A percentile compares a stretch with the other conserved stretches of the same genome.
phyloP scores from a whole-genome alignment of 2,797 vertebrate genomes.

The Eulemur coronatus region DNA sequence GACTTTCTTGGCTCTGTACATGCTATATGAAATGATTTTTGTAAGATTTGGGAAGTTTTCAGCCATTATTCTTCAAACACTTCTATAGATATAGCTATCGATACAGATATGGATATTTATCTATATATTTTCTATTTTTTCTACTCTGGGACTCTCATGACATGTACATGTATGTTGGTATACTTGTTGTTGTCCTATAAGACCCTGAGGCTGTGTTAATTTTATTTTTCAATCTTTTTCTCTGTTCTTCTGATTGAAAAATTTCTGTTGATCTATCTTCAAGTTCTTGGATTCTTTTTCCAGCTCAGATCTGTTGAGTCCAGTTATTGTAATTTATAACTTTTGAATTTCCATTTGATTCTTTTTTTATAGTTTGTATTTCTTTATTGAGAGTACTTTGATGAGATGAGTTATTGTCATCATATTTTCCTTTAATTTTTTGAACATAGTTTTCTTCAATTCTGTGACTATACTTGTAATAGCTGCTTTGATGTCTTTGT shows the following conservation, averaged over 20 bases:
- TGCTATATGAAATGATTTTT: neutral
- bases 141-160: neutral
- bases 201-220: neutral
- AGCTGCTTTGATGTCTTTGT: neutral
- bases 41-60: neutral
- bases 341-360: neutral
- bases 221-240: neutral
- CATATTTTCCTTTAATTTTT: constrained; percentile 17
- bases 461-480: neutral
- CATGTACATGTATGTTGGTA: neutral
- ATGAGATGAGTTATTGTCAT: neutral
- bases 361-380: neutral
- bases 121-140: neutral
- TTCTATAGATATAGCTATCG: neutral
- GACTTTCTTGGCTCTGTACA: neutral
- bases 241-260: neutral
- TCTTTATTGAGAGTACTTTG: neutral
- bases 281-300: neutral
- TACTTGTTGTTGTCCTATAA: neutral
- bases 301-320: neutral
- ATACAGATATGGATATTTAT: neutral
- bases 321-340: neutral
- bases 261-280: neutral
- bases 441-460: neutral
- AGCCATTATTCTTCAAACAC: neutral